A percentile compares a stretch with the other conserved stretches of the same genome.
Evolutionary conservation across 2,113 vertebrate species (phyloP).

Genomic region (Oryzias celebensis): DNA sequence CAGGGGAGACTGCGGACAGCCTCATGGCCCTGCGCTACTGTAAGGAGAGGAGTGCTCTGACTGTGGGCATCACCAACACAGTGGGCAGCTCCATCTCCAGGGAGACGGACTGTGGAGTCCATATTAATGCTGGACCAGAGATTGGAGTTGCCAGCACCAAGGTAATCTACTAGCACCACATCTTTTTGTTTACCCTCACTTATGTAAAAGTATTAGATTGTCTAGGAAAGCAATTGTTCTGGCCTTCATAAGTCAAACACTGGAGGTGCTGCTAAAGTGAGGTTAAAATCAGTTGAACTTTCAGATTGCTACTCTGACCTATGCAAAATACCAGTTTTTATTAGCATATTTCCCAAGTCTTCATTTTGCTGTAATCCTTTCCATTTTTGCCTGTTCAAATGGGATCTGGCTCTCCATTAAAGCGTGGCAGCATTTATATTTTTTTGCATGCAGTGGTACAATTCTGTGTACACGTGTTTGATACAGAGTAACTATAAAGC

Average conservation of each 20-base stretch:
- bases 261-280: no score
- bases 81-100: slow-evolving; percentile 97
- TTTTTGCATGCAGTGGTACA: not conserved
- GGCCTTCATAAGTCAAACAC: no score
- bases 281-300: no score
- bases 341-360: no score
- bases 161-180: slow-evolving; percentile 68
- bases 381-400: no score
- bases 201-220: no score
- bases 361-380: no score
- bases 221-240: no score
- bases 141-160: slow-evolving; percentile 97
- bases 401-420: no score
- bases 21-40: slow-evolving; percentile 93
- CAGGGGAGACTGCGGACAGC: slow-evolving; percentile 97
- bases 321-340: no score
- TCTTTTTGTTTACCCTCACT: not conserved
- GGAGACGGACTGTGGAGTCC: slow-evolving; percentile 95
- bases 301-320: no score
- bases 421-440: not conserved
- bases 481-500: not conserved
- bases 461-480: not conserved
- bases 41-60: slow-evolving; percentile 93
- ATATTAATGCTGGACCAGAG: slow-evolving; percentile 97
- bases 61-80: slow-evolving; percentile 96